These are phyloP conservation scores for Pemphredon lugubris DNA, from an alignment of 2,888 invertebrate species.

Conservation along the genomic window DNA sequence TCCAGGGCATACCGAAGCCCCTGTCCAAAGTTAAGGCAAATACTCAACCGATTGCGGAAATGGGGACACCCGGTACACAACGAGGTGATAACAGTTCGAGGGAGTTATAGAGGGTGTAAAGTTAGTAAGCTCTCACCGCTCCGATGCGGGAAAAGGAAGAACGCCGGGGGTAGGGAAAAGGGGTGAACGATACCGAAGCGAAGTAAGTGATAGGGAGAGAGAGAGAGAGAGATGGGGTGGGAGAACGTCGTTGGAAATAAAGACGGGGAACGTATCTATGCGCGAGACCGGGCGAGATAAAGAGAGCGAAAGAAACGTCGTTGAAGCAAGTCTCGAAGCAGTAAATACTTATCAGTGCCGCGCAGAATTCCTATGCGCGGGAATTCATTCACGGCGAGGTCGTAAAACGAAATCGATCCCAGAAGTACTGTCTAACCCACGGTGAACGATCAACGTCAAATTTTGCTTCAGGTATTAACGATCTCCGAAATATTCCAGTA, in stretches of 20 bases:
- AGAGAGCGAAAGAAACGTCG: constrained; percentile 30
- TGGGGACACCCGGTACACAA: constrained; percentile 53
- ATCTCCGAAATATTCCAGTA: background rate
- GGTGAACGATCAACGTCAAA: background rate
- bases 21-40: constrained; percentile 36
- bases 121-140: constrained; percentile 50
- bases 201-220: background rate
- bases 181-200: background rate
- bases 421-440: constrained; percentile 25
- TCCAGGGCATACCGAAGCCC: constrained; percentile 31
- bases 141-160: constrained; percentile 32
- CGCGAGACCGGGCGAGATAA: background rate
- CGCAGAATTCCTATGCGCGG: constrained; percentile 59
- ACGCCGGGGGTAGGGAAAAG: too few relatives aligned
- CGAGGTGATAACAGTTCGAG: constrained; percentile 58
- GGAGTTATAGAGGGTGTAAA: constrained; percentile 56
- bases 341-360: constrained; percentile 70
- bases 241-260: constrained; percentile 21
- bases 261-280: constrained; percentile 28
- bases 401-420: constrained; percentile 63
- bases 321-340: constrained; percentile 48
- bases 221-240: constrained; percentile 12
- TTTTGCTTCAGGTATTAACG: background rate
- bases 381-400: constrained; percentile 32
- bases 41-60: constrained; percentile 48